These are phyloP conservation scores for Andrena praecox DNA, from an alignment of 2,888 invertebrate genomes.

Conservation along the genomic window DNA sequence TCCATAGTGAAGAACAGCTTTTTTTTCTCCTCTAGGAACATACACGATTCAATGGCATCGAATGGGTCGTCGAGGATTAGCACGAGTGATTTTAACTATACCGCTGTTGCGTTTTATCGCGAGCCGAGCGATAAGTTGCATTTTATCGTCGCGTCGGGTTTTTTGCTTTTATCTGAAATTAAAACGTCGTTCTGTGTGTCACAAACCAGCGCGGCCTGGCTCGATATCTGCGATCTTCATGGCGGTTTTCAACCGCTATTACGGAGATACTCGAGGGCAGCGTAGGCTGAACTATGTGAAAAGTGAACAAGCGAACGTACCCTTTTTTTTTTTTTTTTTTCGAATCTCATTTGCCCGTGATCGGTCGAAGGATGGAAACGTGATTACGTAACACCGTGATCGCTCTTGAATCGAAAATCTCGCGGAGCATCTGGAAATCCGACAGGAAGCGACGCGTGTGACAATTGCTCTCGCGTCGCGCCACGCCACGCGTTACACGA, in stretches of 20 bases:
- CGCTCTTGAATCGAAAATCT: not conserved
- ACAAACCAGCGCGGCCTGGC: slow-evolving; percentile 30
- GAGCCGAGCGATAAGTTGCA: slow-evolving; percentile 26
- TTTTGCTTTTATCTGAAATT: slow-evolving; percentile 68
- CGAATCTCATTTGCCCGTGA: not conserved
- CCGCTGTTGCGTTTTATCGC: slow-evolving; percentile 17
- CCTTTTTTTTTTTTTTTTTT: not conserved
- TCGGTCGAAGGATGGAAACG: not conserved
- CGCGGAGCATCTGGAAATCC: not conserved
- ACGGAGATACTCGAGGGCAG: slow-evolving; percentile 34
- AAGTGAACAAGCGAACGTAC: not conserved
- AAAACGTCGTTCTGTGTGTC: slow-evolving; percentile 60
- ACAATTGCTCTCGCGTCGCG: slow-evolving; percentile 24
- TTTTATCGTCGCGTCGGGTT: slow-evolving; percentile 43
- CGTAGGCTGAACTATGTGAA: slow-evolving; percentile 18
- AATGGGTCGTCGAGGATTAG: slow-evolving; percentile 5
- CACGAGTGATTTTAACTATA: slow-evolving; percentile 18
- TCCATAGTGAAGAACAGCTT: not conserved
- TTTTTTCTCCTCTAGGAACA: not conserved
- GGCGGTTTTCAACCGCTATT: slow-evolving; percentile 51
- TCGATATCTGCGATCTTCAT: slow-evolving; percentile 45
- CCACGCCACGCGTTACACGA: not conserved
- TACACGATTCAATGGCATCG: not conserved
- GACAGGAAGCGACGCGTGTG: not conserved
- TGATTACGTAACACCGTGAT: not conserved